Evolutionary conservation across 2,113 vertebrate genomes (phyloP).

Genomic region (Ariopsis seemanni): DNA sequence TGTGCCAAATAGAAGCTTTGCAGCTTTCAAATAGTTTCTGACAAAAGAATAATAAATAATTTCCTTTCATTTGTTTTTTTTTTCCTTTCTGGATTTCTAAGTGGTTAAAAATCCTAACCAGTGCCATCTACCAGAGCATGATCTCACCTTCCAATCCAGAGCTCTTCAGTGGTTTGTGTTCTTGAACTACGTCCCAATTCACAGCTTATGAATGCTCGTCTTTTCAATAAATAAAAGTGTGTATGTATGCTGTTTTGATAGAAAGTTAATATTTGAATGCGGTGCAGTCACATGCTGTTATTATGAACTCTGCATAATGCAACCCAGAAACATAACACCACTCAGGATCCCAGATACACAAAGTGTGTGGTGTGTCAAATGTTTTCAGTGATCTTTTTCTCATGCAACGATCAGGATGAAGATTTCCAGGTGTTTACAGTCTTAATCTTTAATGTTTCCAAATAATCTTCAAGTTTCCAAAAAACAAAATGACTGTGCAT

Average conservation of each 20-base stretch:
- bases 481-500: background rate
- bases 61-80: background rate
- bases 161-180: background rate
- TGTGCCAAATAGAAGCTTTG: background rate
- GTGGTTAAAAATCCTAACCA: background rate
- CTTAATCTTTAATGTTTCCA: background rate
- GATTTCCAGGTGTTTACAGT: background rate
- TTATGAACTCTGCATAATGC: conserved; percentile 1
- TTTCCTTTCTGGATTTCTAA: background rate
- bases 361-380: conserved; percentile 22
- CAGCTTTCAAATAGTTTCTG: background rate
- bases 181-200: background rate
- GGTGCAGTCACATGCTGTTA: conserved; percentile 14
- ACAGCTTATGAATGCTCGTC: background rate
- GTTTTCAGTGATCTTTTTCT: background rate
- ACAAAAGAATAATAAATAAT: background rate
- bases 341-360: conserved; percentile 20
- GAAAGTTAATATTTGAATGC: conserved; percentile 19
- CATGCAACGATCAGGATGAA: background rate
- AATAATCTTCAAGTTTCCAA: background rate
- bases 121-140: background rate
- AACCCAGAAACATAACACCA: conserved; percentile 8
- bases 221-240: conserved; percentile 22
- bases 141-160: background rate
- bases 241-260: background rate